Base-by-base conservation (phyloP, 2,888 invertebrate species). In the Pilophorus perplexus region DNA sequence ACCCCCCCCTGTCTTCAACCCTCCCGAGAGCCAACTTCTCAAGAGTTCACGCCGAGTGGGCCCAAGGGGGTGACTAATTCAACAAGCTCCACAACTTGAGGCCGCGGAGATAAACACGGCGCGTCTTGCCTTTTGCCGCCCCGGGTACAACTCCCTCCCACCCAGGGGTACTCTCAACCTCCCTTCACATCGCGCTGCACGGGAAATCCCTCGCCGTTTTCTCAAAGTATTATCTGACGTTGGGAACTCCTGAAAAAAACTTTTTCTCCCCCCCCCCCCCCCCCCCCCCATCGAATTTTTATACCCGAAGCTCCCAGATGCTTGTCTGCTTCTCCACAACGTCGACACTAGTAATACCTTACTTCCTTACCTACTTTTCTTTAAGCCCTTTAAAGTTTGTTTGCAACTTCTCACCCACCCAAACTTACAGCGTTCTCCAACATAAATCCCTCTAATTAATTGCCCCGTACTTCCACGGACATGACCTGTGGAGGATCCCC, bases 51-150 rank as follows among this genome's bases (percentile, higher is more conserved):
- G 23, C 42, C 59, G 59, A 59, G 59, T 59, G 59, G 40, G 40
- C 59, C 59, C 59, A 27, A 42, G 59, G 59, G 59, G 59, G 59
- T 59, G 42, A 59, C 59, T 59, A 59, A 59, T 59, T 59, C 59
- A 59, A 59, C 59, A 59, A 59, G 40, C 52, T 52, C n/a, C n/a
- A n/a, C 52, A 52, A 52, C 27, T 52, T 52, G 25, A 25, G 52
- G 18, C 52, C 52, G 28, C 52, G n/a, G n/a, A 52, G 52, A 52
- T 52, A 52, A 52, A 52, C 52, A 28, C 25, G 28, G 52, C 52
- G 16, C 52, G 27, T 52, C 52, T 52, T 52, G 52, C 52, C 33
- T 52, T 52, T 52, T 28, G 52, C 27, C 28, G 52, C 52, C 27
- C 10, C 10, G 52, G 16, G 52, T 52, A 52, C 52, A 12, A 6